Base-by-base conservation (phyloP, 2,797 vertebrate species). In the Sebastes oblongus region DNA sequence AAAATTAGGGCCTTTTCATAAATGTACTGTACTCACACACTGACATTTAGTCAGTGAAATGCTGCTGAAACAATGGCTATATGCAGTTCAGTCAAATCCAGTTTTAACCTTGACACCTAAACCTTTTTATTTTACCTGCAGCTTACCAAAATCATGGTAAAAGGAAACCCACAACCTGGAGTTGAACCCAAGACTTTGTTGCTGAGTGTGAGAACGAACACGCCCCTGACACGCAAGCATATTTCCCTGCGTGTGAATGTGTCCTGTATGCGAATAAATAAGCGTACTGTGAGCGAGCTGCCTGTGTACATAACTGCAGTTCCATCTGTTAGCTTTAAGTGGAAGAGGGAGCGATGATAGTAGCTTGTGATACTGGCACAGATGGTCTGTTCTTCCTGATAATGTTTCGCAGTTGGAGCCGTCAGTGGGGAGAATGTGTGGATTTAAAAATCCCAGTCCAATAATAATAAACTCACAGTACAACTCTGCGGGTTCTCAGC, bases 371-470 rank as follows among this genome's bases (percentile, higher is more conserved):
- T 86, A 22, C 5, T 20, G 56, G 72, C 81, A 79, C 91, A 93
- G 91, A 93, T 93, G 92, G 90, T 90, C 81, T 76, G 77, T 86
- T 90, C 88, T 89, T 69, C 82, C 80, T 77, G 86, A 84, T 89
- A 87, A 87, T 86, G 88, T 88, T 86, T 86, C 78, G 6, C 84
- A 72, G 87, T 88, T 52, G 78, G 88, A 89, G 85, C 78, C 55
- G 20, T 89, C 86, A 82, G 74, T 29, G 56, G 69, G 77, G 85
- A 83, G 75, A 84, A 88, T 46, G 86, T 90, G 89, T 87, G 89
- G 91, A 88, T 89, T 91, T 84, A 89, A 87, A 91, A 89, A 79
- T 89, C 86, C 86, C 88, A 74, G 85, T 72, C 54, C 81, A 89
- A 91, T 88, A 86, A 83, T 85, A 82, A 91, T 82, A 83, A 82